These are phyloP conservation scores for Hermetia illucens DNA, from an alignment of 1,140 invertebrate genomes.

Conservation along the genomic window DNA sequence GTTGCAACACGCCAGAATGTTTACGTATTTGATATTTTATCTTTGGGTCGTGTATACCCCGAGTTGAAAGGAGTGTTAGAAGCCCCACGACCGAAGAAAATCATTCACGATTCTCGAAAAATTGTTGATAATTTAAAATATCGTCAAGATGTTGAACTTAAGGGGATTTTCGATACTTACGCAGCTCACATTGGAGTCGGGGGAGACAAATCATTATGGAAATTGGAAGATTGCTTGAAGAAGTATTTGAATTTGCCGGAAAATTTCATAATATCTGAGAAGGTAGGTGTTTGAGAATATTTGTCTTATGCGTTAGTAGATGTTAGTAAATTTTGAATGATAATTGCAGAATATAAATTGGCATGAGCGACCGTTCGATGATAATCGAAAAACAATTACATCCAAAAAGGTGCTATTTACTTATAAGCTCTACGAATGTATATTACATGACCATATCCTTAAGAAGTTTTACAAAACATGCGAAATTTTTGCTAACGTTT, in stretches of 20 bases:
- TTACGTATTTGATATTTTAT: constrained; percentile 9
- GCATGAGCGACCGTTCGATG: neutral
- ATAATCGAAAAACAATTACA: neutral
- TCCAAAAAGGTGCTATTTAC: constrained; percentile 6
- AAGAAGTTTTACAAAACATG: constrained; percentile 7
- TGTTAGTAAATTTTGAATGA: neutral
- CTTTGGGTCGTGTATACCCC: constrained; percentile 5
- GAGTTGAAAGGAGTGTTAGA: constrained; percentile 7
- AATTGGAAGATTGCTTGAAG: neutral
- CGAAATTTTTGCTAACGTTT: constrained; percentile 5
- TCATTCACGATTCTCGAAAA: constrained; percentile 6
- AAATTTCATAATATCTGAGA: neutral
- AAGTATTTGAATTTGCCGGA: neutral
- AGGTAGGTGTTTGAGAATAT: neutral
- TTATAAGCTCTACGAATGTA: constrained; percentile 8
- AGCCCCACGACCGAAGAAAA: constrained; percentile 6
- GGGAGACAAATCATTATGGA: neutral
- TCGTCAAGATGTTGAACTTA: constrained; percentile 4
- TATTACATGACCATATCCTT: constrained; percentile 8
- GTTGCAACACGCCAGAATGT: constrained; percentile 3
- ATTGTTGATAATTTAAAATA: constrained; percentile 7
- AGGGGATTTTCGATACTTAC: constrained; percentile 9
- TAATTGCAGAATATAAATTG: neutral
- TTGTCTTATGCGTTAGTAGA: neutral
- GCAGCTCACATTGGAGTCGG: constrained; percentile 3